Base-by-base conservation (phyloP, 2,113 vertebrate species). In the Odobenus rosmarus region DNA sequence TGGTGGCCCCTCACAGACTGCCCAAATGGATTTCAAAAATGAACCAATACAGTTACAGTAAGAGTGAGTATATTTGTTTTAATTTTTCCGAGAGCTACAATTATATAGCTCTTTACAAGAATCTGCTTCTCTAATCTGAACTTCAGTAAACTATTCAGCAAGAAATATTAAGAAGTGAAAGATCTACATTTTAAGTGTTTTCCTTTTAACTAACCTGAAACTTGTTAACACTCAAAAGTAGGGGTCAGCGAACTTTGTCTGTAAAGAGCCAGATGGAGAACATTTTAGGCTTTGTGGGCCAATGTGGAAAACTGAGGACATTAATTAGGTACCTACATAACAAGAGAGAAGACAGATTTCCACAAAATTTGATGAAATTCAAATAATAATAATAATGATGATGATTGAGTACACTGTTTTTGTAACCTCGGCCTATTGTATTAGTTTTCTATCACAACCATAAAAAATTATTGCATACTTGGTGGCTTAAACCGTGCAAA, bases 141-240 rank as follows among this genome's bases (percentile, higher is more conserved):
- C 14, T 42, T 88, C 11, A 36, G 2, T 53, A 84, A 95, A 86
- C 1, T 5, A 61, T 61, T 91, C 92, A 53, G 33, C 18, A 64
- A 42, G 46, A 93, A 94, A 74, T 71, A 42, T 16, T 93, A n/a
- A 93, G 19, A 81, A 94, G 46, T 26, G n/a, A 57, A 62, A 49
- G 13, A 61, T 85, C 2, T 64, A 36, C 19, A 33, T 55, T 85
- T 96, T 62, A 61, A 82, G 7, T 72, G n/a, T 87, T 97, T 90
- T 62, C 49, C n/a, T 71, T 90, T 84, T 92, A 86, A 81, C 15
- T 14, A 76, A 88, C 39, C 61, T 77, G 42, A 86, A 97, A 85
- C 49, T 90, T 94, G 36, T 31, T 76, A 84, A 74, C 3, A 33
- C 12, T 93, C 72, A 69, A 90, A 94, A 90, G 2, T 31, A 64